Percentiles rank a stretch among this genome's conserved stretches.
Conservation (phyloP, 1,140 invertebrate species). For the Drosophila arizonae region DNA sequence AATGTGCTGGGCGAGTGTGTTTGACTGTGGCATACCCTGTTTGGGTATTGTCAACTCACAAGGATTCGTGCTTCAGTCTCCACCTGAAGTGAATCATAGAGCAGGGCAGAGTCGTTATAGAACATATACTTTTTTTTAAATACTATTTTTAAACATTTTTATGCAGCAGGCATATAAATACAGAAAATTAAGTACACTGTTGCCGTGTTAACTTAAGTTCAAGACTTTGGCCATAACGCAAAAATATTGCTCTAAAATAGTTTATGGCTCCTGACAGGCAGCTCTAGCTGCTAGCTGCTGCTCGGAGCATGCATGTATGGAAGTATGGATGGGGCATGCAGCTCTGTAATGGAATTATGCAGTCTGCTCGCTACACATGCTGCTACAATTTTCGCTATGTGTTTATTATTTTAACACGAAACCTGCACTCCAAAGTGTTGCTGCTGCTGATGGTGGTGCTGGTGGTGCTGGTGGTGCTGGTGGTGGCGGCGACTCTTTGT, state of each 20-base stretch:
- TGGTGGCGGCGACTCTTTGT: constrained; percentile 4
- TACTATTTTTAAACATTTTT: neutral
- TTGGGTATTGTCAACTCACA: neutral
- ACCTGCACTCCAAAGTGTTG: constrained; percentile 63
- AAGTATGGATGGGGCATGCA: constrained; percentile 18
- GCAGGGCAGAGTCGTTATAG: neutral
- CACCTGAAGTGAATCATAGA: neutral
- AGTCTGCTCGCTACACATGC: constrained; percentile 43
- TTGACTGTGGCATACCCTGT: constrained; percentile 6
- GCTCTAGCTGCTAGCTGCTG: neutral
- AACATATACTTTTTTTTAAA: neutral
- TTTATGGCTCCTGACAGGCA: constrained; percentile 53
- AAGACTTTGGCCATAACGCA: constrained; percentile 35
- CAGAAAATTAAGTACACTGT: constrained; percentile 9
- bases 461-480: constrained; percentile 10
- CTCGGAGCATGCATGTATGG: too few relatives aligned
- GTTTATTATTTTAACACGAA: constrained; percentile 82
- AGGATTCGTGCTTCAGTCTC: too few relatives aligned
- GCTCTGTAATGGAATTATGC: constrained; percentile 74
- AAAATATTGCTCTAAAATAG: constrained; percentile 73
- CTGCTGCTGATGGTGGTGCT: neutral
- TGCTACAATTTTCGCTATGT: constrained; percentile 78
- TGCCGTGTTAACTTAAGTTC: constrained; percentile 66
- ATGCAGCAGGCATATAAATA: neutral
- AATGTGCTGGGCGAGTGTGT: neutral